A percentile compares a stretch with the other conserved stretches of the same genome.
These are phyloP conservation scores for Daubentonia madagascariensis DNA, from an alignment of 2,113 vertebrate genomes.

Conservation along the genomic window DNA sequence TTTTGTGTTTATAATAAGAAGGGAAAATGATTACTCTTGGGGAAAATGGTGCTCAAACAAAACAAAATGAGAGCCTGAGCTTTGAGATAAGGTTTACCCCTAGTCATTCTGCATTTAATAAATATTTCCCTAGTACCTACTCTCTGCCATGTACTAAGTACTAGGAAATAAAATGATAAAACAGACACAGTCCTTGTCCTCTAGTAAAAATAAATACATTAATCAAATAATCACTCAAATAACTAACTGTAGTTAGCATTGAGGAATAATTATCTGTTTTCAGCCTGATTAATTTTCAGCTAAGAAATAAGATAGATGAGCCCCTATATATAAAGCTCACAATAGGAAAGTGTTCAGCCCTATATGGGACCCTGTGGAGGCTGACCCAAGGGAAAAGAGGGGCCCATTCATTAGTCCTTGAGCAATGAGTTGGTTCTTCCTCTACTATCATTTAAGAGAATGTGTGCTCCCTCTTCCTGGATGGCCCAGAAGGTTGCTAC, in stretches of 20 bases:
- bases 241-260: background rate
- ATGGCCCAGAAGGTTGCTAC: constrained; percentile 57
- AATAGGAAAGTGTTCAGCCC: constrained; percentile 23
- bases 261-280: background rate
- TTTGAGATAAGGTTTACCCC: background rate
- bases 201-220: background rate
- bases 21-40: background rate
- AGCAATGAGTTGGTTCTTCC: constrained; percentile 48
- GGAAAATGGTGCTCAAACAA: background rate
- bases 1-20: constrained; percentile 25
- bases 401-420: constrained; percentile 25
- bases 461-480: background rate
- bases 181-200: background rate
- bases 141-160: background rate
- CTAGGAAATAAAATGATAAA: background rate
- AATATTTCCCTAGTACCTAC: background rate
- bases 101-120: background rate
- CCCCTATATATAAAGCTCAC: background rate
- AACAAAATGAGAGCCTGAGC: background rate
- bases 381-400: constrained; percentile 7
- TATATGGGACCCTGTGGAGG: background rate
- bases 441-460: constrained; percentile 47
- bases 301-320: background rate
- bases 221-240: background rate
- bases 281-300: background rate